A percentile compares a stretch with the other conserved stretches of the same genome.
Conservation (phyloP, 2,888 invertebrate species). For the Stegana nigrithorax region DNA sequence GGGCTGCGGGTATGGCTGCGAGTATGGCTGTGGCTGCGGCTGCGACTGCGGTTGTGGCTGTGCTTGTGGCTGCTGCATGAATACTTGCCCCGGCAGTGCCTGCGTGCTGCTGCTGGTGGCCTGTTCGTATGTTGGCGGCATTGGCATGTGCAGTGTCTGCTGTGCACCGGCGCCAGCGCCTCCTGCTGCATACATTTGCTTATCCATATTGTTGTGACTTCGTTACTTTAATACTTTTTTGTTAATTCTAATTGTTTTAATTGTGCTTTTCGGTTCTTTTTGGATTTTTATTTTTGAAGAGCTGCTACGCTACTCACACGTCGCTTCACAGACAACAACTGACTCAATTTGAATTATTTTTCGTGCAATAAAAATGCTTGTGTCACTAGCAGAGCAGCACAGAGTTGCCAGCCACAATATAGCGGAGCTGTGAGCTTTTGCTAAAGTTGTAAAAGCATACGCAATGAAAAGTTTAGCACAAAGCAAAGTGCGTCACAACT, state of each 20-base stretch:
- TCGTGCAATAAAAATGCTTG: no score
- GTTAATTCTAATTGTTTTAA: background rate
- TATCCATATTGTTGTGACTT: background rate
- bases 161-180: background rate
- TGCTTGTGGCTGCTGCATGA: constrained; percentile 17
- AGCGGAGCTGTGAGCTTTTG: no score
- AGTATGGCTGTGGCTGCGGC: constrained; percentile 22
- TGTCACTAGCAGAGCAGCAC: no score
- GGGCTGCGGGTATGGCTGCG: constrained; percentile 13
- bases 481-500: no score
- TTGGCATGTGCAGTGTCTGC: constrained; percentile 18
- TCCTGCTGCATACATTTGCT: background rate
- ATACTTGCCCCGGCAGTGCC: constrained; percentile 32
- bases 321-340: no score
- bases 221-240: no score
- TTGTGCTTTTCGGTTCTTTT: background rate
- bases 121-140: constrained; percentile 61
- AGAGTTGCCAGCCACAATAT: no score
- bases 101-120: constrained; percentile 40
- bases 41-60: background rate
- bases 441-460: no score
- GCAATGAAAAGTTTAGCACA: no score
- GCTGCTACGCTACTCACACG: background rate
- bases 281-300: background rate
- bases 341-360: no score